Base-by-base conservation (phyloP, 2,888 invertebrate species). In the Parnassius smintheus region DNA sequence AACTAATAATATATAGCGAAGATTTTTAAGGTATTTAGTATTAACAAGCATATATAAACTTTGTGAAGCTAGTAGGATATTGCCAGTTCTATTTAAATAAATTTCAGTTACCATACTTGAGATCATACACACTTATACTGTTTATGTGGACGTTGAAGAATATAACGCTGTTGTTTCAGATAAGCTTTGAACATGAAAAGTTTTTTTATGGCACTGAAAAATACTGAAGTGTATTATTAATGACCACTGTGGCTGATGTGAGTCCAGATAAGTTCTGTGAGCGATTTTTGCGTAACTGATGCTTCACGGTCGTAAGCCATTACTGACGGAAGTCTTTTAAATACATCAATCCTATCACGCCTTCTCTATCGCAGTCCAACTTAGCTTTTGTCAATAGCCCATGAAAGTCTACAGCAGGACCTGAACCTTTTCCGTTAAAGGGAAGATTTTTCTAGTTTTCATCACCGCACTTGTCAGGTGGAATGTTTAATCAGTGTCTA, bases 181-280 rank as follows among this genome's bases (percentile, higher is more conserved):
- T 58, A n/a, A n/a, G 50, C 13, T 49, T 12, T 10, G 44, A 58
- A 12, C 22, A 18, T 41, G 58, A 58, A 51, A 58, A 50, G 44
- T 22, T 51, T 3, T 3, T 51, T 44, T 2, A 51, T 51, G 41
- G 12, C 58, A n/a, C 22, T 51, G 9, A 58, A 58, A 51, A 58
- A 58, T 44, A 51, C 58, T 1, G 42, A 51, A 22, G 51, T 51
- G 18, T 51, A 10, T 58, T 58, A 35, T 11, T 58, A 58, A 44
- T 22, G 12, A 12, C 22, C 2, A 3, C 22, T 11, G 12, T 22
- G 2, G 12, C 11, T 51, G 44, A 51, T 9, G 18, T 18, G 12
- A 51, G 44, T 44, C 11, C 51, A n/a, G 12, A 50, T 58, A 9
- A 44, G 58, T 35, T 35, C 35, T 35, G 35, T 35, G 7, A 35